Evolutionary conservation across 2,113 vertebrate genomes (phyloP).

Genomic region (Phrynosoma blainvillii): DNA sequence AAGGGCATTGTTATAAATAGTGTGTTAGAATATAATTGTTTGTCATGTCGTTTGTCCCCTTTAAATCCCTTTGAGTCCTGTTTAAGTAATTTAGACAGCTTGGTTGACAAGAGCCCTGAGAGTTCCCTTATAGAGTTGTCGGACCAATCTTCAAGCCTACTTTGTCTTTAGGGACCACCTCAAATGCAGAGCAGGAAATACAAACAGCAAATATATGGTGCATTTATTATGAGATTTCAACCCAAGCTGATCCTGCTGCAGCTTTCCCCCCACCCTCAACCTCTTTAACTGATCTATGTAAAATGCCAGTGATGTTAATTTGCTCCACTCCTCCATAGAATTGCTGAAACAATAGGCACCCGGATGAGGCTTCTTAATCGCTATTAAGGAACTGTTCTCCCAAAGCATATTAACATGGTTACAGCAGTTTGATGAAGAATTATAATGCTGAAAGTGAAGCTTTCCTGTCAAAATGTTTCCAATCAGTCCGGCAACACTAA

Average conservation of each 20-base stretch:
- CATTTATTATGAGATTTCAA: slow-evolving; percentile 75
- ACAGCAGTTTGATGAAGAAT: slow-evolving; percentile 17
- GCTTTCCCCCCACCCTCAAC: slow-evolving; percentile 33
- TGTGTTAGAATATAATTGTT: slow-evolving; percentile 91
- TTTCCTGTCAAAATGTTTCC: not conserved
- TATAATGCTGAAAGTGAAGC: not conserved
- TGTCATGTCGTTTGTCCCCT: slow-evolving; percentile 87
- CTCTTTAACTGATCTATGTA: slow-evolving; percentile 51
- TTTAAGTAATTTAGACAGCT: slow-evolving; percentile 89
- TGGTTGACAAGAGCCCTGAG: slow-evolving; percentile 91
- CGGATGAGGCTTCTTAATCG: slow-evolving; percentile 22
- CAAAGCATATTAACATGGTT: not conserved
- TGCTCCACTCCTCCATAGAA: slow-evolving; percentile 50
- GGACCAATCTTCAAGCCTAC: slow-evolving; percentile 78
- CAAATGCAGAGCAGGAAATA: slow-evolving; percentile 74
- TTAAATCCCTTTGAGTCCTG: slow-evolving; percentile 84
- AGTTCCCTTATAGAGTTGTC: slow-evolving; percentile 87
- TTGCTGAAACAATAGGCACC: slow-evolving; percentile 46
- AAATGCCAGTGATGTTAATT: slow-evolving; percentile 67
- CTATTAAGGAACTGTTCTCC: slow-evolving; percentile 3
- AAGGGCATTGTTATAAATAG: slow-evolving; percentile 89
- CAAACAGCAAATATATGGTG: slow-evolving; percentile 70
- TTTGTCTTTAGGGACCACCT: slow-evolving; percentile 79
- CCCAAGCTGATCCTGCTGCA: slow-evolving; percentile 12
- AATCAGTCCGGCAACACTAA: not conserved